Base-by-base conservation (phyloP, 2,797 vertebrate species). In the Philypnodon macrostomus region DNA sequence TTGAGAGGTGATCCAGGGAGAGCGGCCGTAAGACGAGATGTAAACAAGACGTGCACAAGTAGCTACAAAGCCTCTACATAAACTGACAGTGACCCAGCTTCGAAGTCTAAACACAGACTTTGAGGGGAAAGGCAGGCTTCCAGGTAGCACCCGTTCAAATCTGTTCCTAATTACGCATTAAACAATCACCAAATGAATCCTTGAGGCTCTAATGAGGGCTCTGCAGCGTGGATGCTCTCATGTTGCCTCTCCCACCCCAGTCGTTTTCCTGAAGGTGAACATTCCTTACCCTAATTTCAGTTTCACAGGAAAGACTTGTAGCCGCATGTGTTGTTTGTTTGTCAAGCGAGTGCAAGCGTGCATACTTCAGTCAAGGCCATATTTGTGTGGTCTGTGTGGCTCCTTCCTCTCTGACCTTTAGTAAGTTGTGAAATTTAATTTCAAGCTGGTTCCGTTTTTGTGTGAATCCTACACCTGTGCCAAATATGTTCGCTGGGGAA, bases 81-180 rank as follows among this genome's bases (percentile, higher is more conserved):
- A 62, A 54, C 61, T 49, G 57, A 58, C 52, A 48, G 38, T 21
- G 21, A 13, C 16, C 17, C 63, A 3, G 41, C 41, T 33, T 21
- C 36, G 7, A 7, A 50, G 33, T 66, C 34, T 11, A 38, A 56
- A 48, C 60, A 34, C 51, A n/a, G 58, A 51, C 40, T 7, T 1
- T 33, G 24, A 18, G 9, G 38, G n/a, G 12, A 3, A 16, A 5
- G 47, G 49, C 47, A 9, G 69, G 6, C 36, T 13, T 68, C 47
- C 64, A 3, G 64, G 35, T 53, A 67, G 67, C 61, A 58, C 67
- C 74, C 70, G 62, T 68, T 83, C 56, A 5, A 80, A 67, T 48
- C 81, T 88, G 87, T 58, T 88, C 82, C 80, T 83, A 74, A 83
- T 89, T 85, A 87, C 39, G 62, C 64, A 79, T 81, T 75, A 77